Conservation (phyloP, 2,888 invertebrate genomes). For the Caradrina kadenii region DNA sequence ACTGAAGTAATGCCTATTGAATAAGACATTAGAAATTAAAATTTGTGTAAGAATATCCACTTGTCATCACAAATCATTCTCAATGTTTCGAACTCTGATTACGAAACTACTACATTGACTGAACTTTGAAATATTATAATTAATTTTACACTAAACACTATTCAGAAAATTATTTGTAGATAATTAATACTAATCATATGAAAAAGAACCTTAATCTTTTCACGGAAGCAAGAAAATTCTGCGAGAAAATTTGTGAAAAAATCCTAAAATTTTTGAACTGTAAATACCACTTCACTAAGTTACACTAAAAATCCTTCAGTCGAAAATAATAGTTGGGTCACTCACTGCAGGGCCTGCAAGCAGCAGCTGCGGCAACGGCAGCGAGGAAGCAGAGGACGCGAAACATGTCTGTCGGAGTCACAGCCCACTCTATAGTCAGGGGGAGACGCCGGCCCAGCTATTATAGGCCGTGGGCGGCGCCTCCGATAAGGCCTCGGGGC, state of each 20-base stretch:
- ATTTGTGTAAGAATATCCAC: constrained; percentile 51
- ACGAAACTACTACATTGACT: constrained; percentile 26
- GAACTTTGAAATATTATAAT: constrained; percentile 10
- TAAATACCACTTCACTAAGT: constrained; percentile 54
- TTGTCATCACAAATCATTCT: constrained; percentile 42
- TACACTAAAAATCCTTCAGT: constrained; percentile 43
- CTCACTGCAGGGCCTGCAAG: constrained; percentile 89
- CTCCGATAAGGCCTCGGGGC: constrained; percentile 87
- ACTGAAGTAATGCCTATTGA: constrained; percentile 69
- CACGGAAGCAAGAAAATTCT: background rate
- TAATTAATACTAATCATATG: constrained; percentile 17
- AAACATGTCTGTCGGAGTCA: constrained; percentile 87
- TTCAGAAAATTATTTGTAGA: background rate
- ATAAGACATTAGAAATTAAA: constrained; percentile 73
- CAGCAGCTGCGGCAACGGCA: constrained; percentile 77
- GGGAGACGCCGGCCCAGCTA: constrained; percentile 89
- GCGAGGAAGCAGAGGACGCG: constrained; percentile 84
- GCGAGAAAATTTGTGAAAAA: background rate
- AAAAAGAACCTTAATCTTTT: constrained; percentile 11
- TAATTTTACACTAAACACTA: constrained; percentile 37
- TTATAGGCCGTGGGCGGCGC: constrained; percentile 90
- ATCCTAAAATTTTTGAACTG: background rate
- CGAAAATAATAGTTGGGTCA: constrained; percentile 65
- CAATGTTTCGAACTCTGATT: constrained; percentile 21
- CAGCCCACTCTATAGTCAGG: constrained; percentile 84